Evolutionary conservation across 2,113 vertebrate genomes (phyloP).

Genomic region (Triplophysa tibetana): DNA sequence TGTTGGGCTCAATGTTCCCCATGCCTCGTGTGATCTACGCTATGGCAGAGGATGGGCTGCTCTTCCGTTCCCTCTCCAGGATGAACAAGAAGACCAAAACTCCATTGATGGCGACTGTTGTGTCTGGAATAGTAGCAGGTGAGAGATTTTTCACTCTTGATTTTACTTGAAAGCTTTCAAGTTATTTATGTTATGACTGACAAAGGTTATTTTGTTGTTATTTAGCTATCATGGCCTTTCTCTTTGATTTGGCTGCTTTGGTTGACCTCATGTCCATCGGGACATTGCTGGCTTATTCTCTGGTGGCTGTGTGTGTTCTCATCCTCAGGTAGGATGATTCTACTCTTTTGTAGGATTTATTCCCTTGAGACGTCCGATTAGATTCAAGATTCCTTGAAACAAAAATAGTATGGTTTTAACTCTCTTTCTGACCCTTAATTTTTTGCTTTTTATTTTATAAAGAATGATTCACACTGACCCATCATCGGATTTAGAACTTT

Average conservation of each 20-base stretch:
- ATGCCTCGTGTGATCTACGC: conserved; percentile 97
- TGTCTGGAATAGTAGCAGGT: conserved; percentile 87
- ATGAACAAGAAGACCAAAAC: conserved; percentile 84
- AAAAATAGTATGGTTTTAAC: too few species aligned
- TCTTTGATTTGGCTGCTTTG: conserved; percentile 87
- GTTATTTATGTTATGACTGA: background rate
- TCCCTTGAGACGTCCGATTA: too few species aligned
- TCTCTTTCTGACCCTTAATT: too few species aligned
- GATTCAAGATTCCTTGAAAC: too few species aligned
- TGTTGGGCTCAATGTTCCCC: conserved; percentile 96
- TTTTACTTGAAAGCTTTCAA: background rate
- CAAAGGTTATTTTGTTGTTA: background rate
- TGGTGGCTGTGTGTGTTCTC: conserved; percentile 92
- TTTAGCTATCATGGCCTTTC: conserved; percentile 89
- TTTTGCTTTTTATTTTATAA: too few species aligned
- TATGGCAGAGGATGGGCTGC: conserved; percentile 93
- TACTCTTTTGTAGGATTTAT: too few species aligned
- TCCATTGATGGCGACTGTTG: conserved; percentile 83
- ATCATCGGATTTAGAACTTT: too few species aligned
- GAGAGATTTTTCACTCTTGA: background rate
- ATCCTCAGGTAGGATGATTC: conserved; percentile 83
- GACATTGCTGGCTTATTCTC: conserved; percentile 89
- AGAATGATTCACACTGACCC: too few species aligned
- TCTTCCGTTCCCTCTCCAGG: conserved; percentile 81
- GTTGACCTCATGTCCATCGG: conserved; percentile 98